Evolutionary conservation across 2,888 invertebrate species (phyloP), one percentile per base, ranked within the genome.

Genomic region (Acrobasis consociella): DNA sequence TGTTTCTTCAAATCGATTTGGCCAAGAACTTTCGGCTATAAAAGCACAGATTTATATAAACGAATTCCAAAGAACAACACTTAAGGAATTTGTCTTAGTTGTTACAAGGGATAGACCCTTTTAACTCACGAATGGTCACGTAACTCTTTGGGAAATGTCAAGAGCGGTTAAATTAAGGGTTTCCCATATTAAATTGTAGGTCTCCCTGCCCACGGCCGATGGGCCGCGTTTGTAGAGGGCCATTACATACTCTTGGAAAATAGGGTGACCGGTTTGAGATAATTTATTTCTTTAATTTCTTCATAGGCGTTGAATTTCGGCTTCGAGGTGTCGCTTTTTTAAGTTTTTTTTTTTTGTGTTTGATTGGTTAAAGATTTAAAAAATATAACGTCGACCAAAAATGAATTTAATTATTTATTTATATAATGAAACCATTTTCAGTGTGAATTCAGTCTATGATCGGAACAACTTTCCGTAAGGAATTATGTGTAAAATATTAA

Each of bases 91-190:
- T 52, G 60, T 52, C 51, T 52, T 60, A 51, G 51, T 52, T 50
- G 60, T 60, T 60, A 60, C 60, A 51, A 39, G 51, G 49, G 16
- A 37, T 38, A 17, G 42, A 60, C 60, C 60, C 51, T 51, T 60
- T 60, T 60, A 60, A 60, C 60, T 60, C 51, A 60, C 51, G 51
- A 60, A 60, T 60, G 39, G 51, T 60, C 60, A 51, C 60, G 60
- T 60, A 51, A 50, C 51, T 60, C 50, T 50, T 38, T 52, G 60
- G 60, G 39, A 59, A 38, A 52, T 60, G 60, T 51, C 60, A 60
- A 60, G 60, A 51, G 51, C 42, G 51, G 56, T 56, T 10, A 42
- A 56, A 42, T 56, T 56, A 56, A 56, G 56, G 56, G 56, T 56
- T 17, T 2, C 56, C 42, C 56, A 56, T 56, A 56, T 56, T 56